Base-by-base conservation (phyloP, 2,113 vertebrate species). In the Perca flavescens region DNA sequence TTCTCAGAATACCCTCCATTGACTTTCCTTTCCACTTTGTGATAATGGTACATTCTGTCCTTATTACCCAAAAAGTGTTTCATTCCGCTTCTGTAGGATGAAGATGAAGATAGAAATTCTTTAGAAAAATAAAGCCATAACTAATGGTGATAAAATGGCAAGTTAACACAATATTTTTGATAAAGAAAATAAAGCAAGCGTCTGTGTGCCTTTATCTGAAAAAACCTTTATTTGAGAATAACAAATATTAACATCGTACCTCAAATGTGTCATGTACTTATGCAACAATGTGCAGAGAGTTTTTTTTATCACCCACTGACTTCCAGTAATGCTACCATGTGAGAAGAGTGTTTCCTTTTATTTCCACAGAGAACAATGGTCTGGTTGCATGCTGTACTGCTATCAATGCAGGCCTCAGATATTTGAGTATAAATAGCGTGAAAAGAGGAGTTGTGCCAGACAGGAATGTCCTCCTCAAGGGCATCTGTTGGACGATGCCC, bases 381-480 rank as follows among this genome's bases (percentile, higher is more conserved):
- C 22, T 69, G 36, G 74, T 75, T 87, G 83, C 79, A 73, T 47
- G 53, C 62, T 83, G 70, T 47, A 36, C 74, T 71, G 36, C 67
- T 74, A 84, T 90, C 83, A 76, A 56, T 70, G 65, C 46, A 82
- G 71, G 47, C 57, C 56, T 66, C 61, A 80, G 78, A 89, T 83
- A 86, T 89, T 88, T 85, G 62, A 85, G 88, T 87, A 89, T 90
- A 93, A 93, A 93, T 91, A 93, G 91, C 65, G 62, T 88, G 85
- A 92, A 91, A 92, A 86, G 75, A 83, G 69, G 68, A 87, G 79
- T 80, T 81, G 82, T 90, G 91, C 89, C 89, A 92, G 94, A 93
- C 91, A 90, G 88, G 91, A 93, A 93, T 92, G 89, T 93, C 93
- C 86, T 91, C 74, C 87, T 92, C 90, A 93, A 94, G 91, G 92